Evolutionary conservation across 2,888 invertebrate genomes (phyloP), one percentile per base, ranked within the genome.

Genomic region (Tuta absoluta): DNA sequence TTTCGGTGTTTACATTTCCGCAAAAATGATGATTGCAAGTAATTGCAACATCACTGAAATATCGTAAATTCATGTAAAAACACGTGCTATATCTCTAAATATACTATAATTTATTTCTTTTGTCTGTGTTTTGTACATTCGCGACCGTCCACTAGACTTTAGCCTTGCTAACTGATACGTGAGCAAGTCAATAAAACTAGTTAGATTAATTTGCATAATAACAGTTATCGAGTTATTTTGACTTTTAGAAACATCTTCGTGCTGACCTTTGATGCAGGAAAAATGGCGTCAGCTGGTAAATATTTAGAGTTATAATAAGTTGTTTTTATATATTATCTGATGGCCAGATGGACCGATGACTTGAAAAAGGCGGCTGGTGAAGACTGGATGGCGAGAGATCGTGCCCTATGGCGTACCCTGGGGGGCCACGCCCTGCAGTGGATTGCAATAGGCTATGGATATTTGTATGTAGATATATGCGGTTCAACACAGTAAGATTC

Each of bases 81-180:
- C n/a, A n/a, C n/a, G n/a, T n/a, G n/a, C n/a, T n/a, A n/a, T n/a
- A n/a, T n/a, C n/a, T n/a, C n/a, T n/a, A n/a, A n/a, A n/a, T n/a
- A n/a, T n/a, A n/a, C n/a, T n/a, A 41, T n/a, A 14, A 41, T 3
- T 41, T 41, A 14, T 41, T 41, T 41, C 5, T 41, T 41, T 41
- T 41, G 1, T 41, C 41, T 41, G 41, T 41, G 41, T 12, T 41
- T 41, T 41, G n/a, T 4, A 51, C 51, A 28, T 28, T 28, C n/a
- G 28, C 56, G 28, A 56, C 56, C 56, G 28, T 28, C 28, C 23
- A 7, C 28, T 14, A 56, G 56, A 28, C 19, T 12, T 56, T 56
- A 28, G 56, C 56, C 56, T 56, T 28, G 56, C 56, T n/a, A 28
- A 56, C 56, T 56, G 56, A 56, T 56, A 56, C 28, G 14, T n/a